A percentile compares a stretch with the other conserved stretches of the same genome.
Conservation (phyloP, 2,113 vertebrate genomes). For the Furnarius figulus region DNA sequence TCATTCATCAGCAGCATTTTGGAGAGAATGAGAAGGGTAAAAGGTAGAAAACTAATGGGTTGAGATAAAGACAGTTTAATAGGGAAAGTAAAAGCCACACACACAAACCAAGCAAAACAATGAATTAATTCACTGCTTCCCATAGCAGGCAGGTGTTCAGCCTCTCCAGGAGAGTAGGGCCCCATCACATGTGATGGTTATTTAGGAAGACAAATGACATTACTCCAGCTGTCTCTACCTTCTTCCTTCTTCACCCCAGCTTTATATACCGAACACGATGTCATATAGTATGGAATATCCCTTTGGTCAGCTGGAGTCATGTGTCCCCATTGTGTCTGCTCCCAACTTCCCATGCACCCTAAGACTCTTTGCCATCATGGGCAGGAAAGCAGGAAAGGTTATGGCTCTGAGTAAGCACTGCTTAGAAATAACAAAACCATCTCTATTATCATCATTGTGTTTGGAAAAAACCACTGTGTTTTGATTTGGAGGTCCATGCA, state of each 20-base stretch:
- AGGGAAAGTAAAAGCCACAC: not conserved
- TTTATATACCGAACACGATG: too few species aligned
- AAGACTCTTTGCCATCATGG: fast-evolving
- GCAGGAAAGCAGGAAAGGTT: not conserved
- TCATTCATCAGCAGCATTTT: not conserved
- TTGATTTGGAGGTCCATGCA: not conserved
- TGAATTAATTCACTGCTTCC: not conserved
- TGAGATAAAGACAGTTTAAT: not conserved
- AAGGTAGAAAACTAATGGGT: not conserved
- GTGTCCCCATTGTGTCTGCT: not conserved
- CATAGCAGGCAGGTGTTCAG: not conserved
- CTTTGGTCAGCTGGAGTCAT: too few species aligned
- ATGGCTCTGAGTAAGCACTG: not conserved
- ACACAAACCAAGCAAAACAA: not conserved
- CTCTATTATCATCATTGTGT: not conserved
- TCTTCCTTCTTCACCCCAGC: not conserved
- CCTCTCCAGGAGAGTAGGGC: not conserved
- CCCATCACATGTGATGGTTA: not conserved
- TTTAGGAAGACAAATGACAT: not conserved
- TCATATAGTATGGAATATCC: not conserved
- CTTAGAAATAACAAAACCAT: not conserved
- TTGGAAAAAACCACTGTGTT: not conserved
- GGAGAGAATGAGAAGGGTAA: not conserved
- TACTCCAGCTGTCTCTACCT: not conserved
- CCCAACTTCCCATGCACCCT: not conserved